These are phyloP conservation scores for Habrosyne pyritoides DNA, from an alignment of 2,888 invertebrate genomes.

Conservation along the genomic window DNA sequence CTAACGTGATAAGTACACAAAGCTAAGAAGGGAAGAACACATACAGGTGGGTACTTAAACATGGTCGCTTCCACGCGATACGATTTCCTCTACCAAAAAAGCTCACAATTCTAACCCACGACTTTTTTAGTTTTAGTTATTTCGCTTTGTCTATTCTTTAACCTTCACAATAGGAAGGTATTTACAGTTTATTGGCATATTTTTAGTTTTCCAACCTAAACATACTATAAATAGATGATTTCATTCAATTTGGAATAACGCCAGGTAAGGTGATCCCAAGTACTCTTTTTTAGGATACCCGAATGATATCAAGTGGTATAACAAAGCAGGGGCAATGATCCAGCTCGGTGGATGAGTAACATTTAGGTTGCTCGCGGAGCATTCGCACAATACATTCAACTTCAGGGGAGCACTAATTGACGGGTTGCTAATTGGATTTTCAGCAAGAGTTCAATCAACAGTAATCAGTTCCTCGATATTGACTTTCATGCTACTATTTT, in stretches of 20 bases:
- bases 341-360: constrained; percentile 13
- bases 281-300: neutral
- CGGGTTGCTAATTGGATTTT: neutral
- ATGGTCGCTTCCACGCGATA: too few relatives aligned
- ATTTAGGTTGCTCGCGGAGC: neutral
- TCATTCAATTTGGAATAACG: neutral
- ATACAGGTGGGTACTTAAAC: too few relatives aligned
- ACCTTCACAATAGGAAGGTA: too few relatives aligned
- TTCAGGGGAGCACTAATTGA: neutral
- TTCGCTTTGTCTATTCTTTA: too few relatives aligned
- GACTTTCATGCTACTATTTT: too few relatives aligned
- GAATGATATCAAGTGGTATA: constrained; percentile 1
- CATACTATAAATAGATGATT: too few relatives aligned
- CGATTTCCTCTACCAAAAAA: too few relatives aligned
- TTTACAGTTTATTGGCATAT: neutral
- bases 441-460: neutral
- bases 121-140: too few relatives aligned
- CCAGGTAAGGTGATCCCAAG: neutral
- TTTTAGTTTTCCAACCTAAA: neutral
- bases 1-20: too few relatives aligned
- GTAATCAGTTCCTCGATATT: neutral
- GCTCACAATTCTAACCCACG: too few relatives aligned
- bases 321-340: constrained; percentile 19
- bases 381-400: neutral
- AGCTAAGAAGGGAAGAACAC: too few relatives aligned